These are phyloP conservation scores for Hemicentrotus pulcherrimus DNA, from an alignment of 35 echinoderm and acorn worm species.

Conservation along the genomic window DNA sequence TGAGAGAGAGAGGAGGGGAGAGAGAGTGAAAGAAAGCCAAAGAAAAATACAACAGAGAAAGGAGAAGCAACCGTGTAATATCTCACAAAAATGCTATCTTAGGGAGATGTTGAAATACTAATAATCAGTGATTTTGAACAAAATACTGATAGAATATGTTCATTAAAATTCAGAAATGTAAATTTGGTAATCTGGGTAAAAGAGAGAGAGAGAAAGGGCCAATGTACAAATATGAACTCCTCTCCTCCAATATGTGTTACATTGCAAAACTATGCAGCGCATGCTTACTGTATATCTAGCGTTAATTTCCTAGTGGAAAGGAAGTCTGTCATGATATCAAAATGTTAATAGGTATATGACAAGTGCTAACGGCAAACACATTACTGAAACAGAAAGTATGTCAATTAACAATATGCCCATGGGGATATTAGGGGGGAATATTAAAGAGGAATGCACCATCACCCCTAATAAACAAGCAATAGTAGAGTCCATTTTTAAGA, in stretches of 20 bases:
- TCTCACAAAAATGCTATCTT: background rate
- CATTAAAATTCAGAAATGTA: background rate
- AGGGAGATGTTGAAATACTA: background rate
- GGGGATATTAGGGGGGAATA: background rate
- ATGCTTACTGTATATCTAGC: background rate
- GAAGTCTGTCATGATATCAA: background rate
- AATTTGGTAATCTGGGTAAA: background rate
- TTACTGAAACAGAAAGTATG: constrained; percentile 13
- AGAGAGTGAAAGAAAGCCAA: background rate
- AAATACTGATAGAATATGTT: too few relatives aligned
- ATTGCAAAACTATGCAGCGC: background rate
- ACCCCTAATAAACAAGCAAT: background rate
- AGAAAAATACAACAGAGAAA: background rate
- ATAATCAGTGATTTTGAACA: too few relatives aligned
- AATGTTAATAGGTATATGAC: constrained; percentile 13
- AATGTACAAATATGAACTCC: too few relatives aligned
- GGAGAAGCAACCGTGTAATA: background rate
- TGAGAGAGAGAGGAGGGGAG: background rate
- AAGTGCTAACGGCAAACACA: background rate
- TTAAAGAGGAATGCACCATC: background rate
- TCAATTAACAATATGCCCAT: background rate
- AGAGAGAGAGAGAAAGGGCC: background rate
- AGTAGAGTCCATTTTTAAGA: background rate
- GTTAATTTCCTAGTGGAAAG: background rate
- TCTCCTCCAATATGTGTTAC: background rate